Conservation (phyloP, 1,140 invertebrate genomes). For the Drosophila paulistorum region DNA sequence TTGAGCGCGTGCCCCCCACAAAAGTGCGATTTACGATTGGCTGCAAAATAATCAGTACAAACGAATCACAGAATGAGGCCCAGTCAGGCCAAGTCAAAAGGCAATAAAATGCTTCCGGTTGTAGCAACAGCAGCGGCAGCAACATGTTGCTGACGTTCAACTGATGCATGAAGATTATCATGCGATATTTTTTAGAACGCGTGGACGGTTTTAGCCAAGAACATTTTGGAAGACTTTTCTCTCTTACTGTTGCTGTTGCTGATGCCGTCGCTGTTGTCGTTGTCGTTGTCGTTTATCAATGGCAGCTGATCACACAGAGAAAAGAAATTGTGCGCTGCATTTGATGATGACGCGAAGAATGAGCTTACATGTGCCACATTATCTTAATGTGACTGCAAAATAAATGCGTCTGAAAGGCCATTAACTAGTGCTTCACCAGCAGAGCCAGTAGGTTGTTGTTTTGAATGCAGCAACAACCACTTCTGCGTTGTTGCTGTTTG, state of each 20-base stretch:
- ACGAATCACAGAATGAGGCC: conserved; percentile 60
- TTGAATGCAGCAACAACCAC: not conserved
- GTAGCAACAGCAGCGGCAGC: conserved; percentile 41
- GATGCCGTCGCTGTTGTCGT: conserved; percentile 37
- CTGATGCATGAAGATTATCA: conserved; percentile 81
- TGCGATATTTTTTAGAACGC: conserved; percentile 77
- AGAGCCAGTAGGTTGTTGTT: conserved; percentile 1
- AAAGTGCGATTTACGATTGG: conserved; percentile 72
- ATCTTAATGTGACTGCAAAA: conserved; percentile 80
- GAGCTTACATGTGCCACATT: conserved; percentile 72
- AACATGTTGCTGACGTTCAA: conserved; percentile 64
- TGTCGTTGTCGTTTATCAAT: conserved; percentile 72
- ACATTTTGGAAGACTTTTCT: conserved; percentile 37
- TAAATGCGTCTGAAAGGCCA: conserved; percentile 59
- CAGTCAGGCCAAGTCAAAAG: conserved; percentile 40
- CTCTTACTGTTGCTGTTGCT: conserved; percentile 31
- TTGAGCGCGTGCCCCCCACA: conserved; percentile 69
- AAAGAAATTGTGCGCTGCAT: conserved; percentile 56
- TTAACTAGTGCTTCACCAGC: conserved; percentile 29
- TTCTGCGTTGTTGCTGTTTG: not conserved
- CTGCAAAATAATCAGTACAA: conserved; percentile 73
- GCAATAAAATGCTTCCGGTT: conserved; percentile 80
- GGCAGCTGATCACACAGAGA: conserved; percentile 49
- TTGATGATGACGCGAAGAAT: conserved; percentile 65
- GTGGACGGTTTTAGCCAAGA: conserved; percentile 40